Conservation (phyloP, 2,888 invertebrate species). For the Chydorus sphaericus region DNA sequence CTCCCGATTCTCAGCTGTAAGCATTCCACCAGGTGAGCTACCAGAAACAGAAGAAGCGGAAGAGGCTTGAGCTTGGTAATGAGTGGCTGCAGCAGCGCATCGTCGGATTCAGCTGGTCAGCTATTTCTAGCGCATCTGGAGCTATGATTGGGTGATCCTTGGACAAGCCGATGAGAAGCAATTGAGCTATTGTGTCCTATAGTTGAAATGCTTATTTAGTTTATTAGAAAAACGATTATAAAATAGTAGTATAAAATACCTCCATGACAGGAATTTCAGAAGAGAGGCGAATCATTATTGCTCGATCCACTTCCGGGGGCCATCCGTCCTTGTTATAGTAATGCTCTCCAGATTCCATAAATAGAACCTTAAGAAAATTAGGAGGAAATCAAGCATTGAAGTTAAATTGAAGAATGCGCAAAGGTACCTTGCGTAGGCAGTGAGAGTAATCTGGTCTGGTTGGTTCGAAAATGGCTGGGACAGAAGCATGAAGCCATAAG, state of each 20-base stretch:
- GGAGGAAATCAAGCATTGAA: too few species aligned
- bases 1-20: constrained; percentile 63
- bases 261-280: constrained; percentile 68
- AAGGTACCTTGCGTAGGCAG: constrained; percentile 52
- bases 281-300: constrained; percentile 57
- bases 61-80: too few species aligned
- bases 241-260: not conserved
- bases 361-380: constrained; percentile 26
- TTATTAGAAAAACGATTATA: not conserved
- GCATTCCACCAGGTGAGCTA: too few species aligned
- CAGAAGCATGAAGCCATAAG: constrained; percentile 73
- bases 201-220: constrained; percentile 14
- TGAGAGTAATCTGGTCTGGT: constrained; percentile 55
- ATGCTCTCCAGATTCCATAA: constrained; percentile 44
- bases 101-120: constrained; percentile 70
- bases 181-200: constrained; percentile 65
- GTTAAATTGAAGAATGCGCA: not conserved
- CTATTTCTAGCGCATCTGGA: constrained; percentile 70
- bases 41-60: too few species aligned
- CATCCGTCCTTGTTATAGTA: constrained; percentile 67
- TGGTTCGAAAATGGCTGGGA: constrained; percentile 56
- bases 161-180: constrained; percentile 66
- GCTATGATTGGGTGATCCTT: constrained; percentile 66
- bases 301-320: constrained; percentile 81
- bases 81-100: constrained; percentile 64